Percentiles rank a stretch among this genome's conserved stretches.
Conservation (phyloP, 2,113 vertebrate species). For the Bagarius yarrelli region DNA sequence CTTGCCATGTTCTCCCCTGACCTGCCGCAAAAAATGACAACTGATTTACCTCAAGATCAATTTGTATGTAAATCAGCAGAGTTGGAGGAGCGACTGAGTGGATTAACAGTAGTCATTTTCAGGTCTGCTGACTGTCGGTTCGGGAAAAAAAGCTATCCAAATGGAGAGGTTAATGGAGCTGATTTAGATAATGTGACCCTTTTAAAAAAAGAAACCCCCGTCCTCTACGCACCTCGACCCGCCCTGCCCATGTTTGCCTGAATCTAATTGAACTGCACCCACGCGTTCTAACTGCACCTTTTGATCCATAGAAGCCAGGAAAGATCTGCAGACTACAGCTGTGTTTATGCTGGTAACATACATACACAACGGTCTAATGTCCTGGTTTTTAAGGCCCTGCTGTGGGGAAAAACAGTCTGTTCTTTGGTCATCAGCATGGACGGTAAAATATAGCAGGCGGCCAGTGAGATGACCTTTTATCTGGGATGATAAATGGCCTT, state of each 20-base stretch:
- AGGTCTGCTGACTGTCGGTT: conserved; percentile 58
- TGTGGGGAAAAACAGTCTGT: conserved; percentile 44
- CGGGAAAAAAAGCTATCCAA: conserved; percentile 39
- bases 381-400: conserved; percentile 40
- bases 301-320: background rate
- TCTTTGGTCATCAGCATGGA: conserved; percentile 44
- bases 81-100: conserved; percentile 66
- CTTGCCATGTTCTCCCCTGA: conserved; percentile 72
- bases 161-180: conserved; percentile 68
- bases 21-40: conserved; percentile 73
- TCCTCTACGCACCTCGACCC: conserved; percentile 17
- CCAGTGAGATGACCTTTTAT: conserved; percentile 62
- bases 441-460: conserved; percentile 58
- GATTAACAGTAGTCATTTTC: conserved; percentile 68
- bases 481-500: conserved; percentile 60
- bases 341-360: conserved; percentile 26
- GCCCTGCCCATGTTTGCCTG: conserved; percentile 38
- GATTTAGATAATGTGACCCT: conserved; percentile 72
- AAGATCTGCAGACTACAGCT: conserved; percentile 1
- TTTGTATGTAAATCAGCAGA: conserved; percentile 79
- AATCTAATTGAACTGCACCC: conserved; percentile 46
- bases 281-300: background rate
- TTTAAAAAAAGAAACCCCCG: background rate
- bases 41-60: conserved; percentile 81
- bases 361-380: conserved; percentile 41